These are phyloP conservation scores for Struthio camelus DNA, from an alignment of 2,113 vertebrate genomes.

Conservation along the genomic window DNA sequence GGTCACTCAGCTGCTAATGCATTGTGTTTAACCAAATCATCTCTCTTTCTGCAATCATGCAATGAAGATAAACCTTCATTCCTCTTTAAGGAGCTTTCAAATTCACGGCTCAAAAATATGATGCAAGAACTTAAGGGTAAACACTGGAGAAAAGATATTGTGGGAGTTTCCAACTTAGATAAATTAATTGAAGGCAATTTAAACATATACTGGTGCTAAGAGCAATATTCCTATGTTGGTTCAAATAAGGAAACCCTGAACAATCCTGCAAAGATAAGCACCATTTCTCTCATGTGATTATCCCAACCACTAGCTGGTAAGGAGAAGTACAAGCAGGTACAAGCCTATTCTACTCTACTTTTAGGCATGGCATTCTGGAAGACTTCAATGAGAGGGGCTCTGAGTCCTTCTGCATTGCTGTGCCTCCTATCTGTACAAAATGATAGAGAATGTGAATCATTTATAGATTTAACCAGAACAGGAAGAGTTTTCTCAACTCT, in stretches of 20 bases:
- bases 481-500: neutral
- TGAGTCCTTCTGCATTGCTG: neutral
- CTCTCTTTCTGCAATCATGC: neutral
- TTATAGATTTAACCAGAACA: neutral
- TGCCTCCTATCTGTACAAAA: neutral
- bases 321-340: neutral
- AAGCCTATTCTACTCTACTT: neutral
- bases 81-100: neutral
- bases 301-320: neutral
- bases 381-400: neutral
- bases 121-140: neutral
- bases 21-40: neutral
- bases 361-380: fast-evolving
- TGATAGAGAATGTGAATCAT: neutral
- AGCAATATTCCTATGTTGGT: neutral
- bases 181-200: neutral
- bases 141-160: neutral
- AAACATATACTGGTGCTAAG: neutral
- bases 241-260: neutral
- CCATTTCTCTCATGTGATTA: neutral
- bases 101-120: neutral
- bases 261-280: neutral
- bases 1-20: neutral
- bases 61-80: neutral
- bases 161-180: neutral